These are phyloP conservation scores for Cacatua alba DNA, from an alignment of 2,113 vertebrate genomes.

Conservation along the genomic window DNA sequence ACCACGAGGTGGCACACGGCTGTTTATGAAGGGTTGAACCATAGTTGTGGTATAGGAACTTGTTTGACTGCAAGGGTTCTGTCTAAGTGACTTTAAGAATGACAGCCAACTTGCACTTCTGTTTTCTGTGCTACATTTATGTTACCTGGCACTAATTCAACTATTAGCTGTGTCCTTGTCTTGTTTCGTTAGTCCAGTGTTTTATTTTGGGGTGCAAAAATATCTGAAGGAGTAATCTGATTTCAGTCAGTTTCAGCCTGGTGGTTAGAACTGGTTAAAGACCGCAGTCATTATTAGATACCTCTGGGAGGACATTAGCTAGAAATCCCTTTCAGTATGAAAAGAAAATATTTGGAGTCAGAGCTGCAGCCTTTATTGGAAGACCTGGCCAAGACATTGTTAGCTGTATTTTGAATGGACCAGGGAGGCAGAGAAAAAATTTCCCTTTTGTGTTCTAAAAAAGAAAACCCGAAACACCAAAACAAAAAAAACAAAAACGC, in stretches of 20 bases:
- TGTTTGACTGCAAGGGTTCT: background rate
- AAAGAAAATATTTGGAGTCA: background rate
- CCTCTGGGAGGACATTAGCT: constrained; percentile 8
- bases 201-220: constrained; percentile 49
- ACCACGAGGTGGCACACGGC: constrained; percentile 17
- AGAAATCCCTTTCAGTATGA: background rate
- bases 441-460: background rate
- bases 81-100: background rate
- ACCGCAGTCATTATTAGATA: background rate
- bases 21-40: background rate
- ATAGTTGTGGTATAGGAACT: background rate
- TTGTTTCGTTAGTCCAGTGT: constrained; percentile 29
- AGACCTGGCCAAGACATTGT: background rate
- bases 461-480: background rate
- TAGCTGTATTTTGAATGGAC: background rate
- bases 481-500: background rate
- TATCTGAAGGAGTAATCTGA: background rate
- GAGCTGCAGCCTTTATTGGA: background rate
- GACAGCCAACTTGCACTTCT: constrained; percentile 49
- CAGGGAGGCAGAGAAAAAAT: background rate
- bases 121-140: background rate
- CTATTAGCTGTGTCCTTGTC: background rate
- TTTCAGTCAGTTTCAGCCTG: background rate
- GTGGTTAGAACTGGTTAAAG: background rate
- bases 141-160: background rate